Conservation (phyloP, 2,113 vertebrate genomes). For the Oreochromis spilurus region DNA sequence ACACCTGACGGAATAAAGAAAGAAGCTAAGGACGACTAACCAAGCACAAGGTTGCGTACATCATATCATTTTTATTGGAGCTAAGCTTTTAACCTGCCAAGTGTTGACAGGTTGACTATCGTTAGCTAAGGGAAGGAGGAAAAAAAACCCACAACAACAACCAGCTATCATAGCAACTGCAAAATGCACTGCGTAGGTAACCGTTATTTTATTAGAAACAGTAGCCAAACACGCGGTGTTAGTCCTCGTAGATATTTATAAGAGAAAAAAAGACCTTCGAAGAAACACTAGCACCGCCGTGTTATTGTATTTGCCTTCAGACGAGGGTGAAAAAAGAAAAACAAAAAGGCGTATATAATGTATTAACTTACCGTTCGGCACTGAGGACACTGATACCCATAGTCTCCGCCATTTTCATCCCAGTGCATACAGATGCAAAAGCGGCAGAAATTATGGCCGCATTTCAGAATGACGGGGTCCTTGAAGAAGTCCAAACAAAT, state of each 20-base stretch:
- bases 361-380: slow-evolving; percentile 68
- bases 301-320: no score
- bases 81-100: neutral
- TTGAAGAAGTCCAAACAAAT: slow-evolving; percentile 76
- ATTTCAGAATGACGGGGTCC: slow-evolving; percentile 75
- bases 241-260: neutral
- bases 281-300: neutral
- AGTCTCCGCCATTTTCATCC: slow-evolving; percentile 77
- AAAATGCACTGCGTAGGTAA: neutral
- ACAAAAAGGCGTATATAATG: neutral
- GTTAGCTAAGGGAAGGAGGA: neutral
- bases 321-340: neutral
- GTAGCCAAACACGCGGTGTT: neutral
- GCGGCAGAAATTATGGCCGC: slow-evolving; percentile 76
- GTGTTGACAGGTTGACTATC: neutral
- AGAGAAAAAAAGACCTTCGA: neutral
- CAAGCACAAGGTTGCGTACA: neutral
- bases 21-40: neutral
- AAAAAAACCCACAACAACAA: neutral
- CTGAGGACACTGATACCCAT: slow-evolving; percentile 76
- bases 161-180: neutral
- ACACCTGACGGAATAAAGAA: slow-evolving; percentile 56
- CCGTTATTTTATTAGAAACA: neutral
- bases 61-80: neutral
- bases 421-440: slow-evolving; percentile 76